Percentiles rank a stretch among this genome's conserved stretches.
These are phyloP conservation scores for Pholis gunnellus DNA, from an alignment of 2,113 vertebrate species.

Conservation along the genomic window DNA sequence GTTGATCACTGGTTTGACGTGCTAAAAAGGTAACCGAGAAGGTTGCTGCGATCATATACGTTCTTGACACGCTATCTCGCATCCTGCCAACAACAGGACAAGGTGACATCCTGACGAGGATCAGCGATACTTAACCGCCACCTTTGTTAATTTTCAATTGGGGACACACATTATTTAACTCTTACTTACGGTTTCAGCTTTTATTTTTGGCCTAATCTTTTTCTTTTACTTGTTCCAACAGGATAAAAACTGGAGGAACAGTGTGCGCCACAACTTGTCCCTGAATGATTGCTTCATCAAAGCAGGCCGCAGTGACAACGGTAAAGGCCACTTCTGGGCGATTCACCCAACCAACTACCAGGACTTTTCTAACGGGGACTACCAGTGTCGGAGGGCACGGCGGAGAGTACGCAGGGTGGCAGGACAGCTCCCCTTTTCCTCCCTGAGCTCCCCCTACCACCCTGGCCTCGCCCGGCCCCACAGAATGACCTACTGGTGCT, in stretches of 20 bases:
- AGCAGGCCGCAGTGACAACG: constrained; percentile 87
- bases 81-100: constrained; percentile 58
- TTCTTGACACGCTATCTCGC: constrained; percentile 53
- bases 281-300: constrained; percentile 89
- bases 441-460: constrained; percentile 60
- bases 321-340: constrained; percentile 90
- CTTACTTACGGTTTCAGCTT: constrained; percentile 8
- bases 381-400: constrained; percentile 84
- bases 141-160: constrained; percentile 38
- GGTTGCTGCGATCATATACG: constrained; percentile 62
- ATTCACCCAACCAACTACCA: constrained; percentile 86
- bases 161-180: constrained; percentile 25
- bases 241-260: constrained; percentile 92
- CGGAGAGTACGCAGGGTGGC: constrained; percentile 80
- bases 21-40: constrained; percentile 72
- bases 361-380: constrained; percentile 88
- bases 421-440: constrained; percentile 68
- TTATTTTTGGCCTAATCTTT: not conserved
- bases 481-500: constrained; percentile 79
- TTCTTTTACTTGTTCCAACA: constrained; percentile 54
- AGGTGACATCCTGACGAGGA: constrained; percentile 60
- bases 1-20: constrained; percentile 65
- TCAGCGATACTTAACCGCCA: constrained; percentile 58
- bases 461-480: constrained; percentile 53
- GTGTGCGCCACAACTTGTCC: constrained; percentile 88